Evolutionary conservation across 2,113 vertebrate genomes (phyloP), one percentile per base, ranked within the genome.

Genomic region (Phycodurus eques): DNA sequence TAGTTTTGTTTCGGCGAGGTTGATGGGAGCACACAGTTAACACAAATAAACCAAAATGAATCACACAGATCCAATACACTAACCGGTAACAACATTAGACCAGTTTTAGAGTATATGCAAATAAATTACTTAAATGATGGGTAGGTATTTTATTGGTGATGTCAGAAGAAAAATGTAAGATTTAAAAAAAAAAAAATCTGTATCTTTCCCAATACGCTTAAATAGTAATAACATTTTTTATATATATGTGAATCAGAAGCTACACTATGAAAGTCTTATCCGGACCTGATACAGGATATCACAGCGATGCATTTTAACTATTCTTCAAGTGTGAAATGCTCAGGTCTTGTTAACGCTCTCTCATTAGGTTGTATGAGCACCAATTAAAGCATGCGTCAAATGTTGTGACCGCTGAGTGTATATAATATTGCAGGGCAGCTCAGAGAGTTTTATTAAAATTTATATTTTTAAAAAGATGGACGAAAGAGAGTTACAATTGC

Each of bases 1-100:
- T 68, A 72, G 17, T 83, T 75, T 53, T 69, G 64, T 68, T 68
- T 17, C 62, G n/a, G 44, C 3, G 1, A 51, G 17, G 62, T 77
- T 57, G 5, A 51, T 51, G 49, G 49, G 15, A 7, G 49, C 17
- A 15, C 49, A 61, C 33, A 35, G 8, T 39, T 35, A 31, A 61
- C 59, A 4, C 31, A 15, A 14, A 19, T 7, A 61, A 35, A 35
- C 15, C 42, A n/a, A 65, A 44, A 43, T 46, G n/a, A 14, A 43
- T 5, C 33, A 9, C 2, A 9, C 8, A 20, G 5, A 63, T 42
- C 2, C 10, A 42, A 20, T 42, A 63, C 35, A 43, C 35, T 63
- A 17, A 63, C 35, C 2, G 19, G 35, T 10, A 15, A 63, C 59
- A 43, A 20, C 19, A 63, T 19, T 20, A n/a, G 35, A 11, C 61